Percentiles rank a stretch among this genome's conserved stretches.
These are phyloP conservation scores for Aplocera efformata DNA, from an alignment of 2,888 invertebrate genomes.

Conservation along the genomic window DNA sequence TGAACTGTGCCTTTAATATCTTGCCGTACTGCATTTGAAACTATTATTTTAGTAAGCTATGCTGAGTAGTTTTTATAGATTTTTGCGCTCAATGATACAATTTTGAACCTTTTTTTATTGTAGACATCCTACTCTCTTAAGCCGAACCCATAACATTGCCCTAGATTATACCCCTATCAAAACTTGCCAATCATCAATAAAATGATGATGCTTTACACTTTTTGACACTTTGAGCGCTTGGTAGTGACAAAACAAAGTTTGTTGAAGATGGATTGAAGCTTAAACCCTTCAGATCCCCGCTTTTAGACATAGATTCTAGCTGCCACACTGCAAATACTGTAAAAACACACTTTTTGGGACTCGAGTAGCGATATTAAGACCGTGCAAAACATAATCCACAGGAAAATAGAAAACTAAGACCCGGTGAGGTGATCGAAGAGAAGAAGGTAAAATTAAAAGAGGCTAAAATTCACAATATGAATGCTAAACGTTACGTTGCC, in stretches of 20 bases:
- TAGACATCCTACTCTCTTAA: slow-evolving; percentile 74
- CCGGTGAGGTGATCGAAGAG: slow-evolving; percentile 95
- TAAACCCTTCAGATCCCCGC: slow-evolving; percentile 66
- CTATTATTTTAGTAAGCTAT: too few relatives aligned
- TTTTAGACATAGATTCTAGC: slow-evolving; percentile 57
- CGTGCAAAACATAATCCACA: slow-evolving; percentile 78
- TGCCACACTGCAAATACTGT: slow-evolving; percentile 49
- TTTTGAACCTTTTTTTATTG: slow-evolving; percentile 53
- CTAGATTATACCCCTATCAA: slow-evolving; percentile 45
- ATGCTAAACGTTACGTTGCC: slow-evolving; percentile 76
- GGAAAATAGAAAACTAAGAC: slow-evolving; percentile 96
- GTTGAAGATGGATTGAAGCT: slow-evolving; percentile 56
- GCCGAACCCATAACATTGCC: slow-evolving; percentile 76
- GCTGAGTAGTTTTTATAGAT: slow-evolving; percentile 28
- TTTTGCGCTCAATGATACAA: slow-evolving; percentile 35
- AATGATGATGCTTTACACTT: slow-evolving; percentile 57
- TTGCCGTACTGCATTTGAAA: too few relatives aligned
- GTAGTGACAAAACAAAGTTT: slow-evolving; percentile 50
- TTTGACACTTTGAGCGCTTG: slow-evolving; percentile 56
- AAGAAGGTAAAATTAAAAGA: slow-evolving; percentile 89
- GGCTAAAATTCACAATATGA: slow-evolving; percentile 64
- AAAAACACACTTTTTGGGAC: slow-evolving; percentile 44
- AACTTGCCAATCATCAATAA: slow-evolving; percentile 54
- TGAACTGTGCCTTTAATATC: too few relatives aligned
- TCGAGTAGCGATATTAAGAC: slow-evolving; percentile 68